Evolutionary conservation across 2,888 invertebrate genomes (phyloP), one percentile per base, ranked within the genome.

Genomic region (Dendrolimus pini): DNA sequence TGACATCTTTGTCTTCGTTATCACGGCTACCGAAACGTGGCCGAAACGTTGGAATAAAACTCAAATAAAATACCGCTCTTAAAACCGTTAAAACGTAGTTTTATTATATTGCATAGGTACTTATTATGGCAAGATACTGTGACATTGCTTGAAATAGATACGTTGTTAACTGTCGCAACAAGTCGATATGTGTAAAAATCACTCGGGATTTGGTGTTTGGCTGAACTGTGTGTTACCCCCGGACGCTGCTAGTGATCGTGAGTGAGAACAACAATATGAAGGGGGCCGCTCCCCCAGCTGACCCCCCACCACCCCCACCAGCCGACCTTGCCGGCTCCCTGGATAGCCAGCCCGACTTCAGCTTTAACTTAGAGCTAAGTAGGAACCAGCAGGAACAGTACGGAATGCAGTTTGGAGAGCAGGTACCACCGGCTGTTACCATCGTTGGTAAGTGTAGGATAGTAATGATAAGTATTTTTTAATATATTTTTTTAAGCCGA

Each of bases 311-410:
- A 59, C 93, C 93, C n/a, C 92, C 92, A 54, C 85, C 92, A 1
- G 70, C 73, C 0, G 80, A 76, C 62, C 71, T 79, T 63, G 76
- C 70, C 12, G 83, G 84, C 68, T 83, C 77, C 59, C 77, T 81
- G 78, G 87, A 87, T 69, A 80, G 80, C 73, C 84, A 84, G 65
- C 82, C 81, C 0, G 89, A 89, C 83, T 85, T 88, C 71, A 91
- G 92, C 68, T 95, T 95, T 83, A 93, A 94, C 67, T 93, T 96
- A 88, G 94, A 93, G 80, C 90, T 96, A 65, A 93, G 93, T 67
- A 92, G 92, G 75, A 93, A 93, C 75, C 95, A 95, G 77, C 94
- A 94, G 57, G 91, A 94, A 65, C 95, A 95, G 65, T 96, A 96
- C 72, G 95, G 93, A 56, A 91, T 92, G 57, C 96, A 96, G 82